A percentile compares a stretch with the other conserved stretches of the same genome.
Evolutionary conservation across 2,113 vertebrate genomes (phyloP).

Genomic region (Apodemus speciosus): DNA sequence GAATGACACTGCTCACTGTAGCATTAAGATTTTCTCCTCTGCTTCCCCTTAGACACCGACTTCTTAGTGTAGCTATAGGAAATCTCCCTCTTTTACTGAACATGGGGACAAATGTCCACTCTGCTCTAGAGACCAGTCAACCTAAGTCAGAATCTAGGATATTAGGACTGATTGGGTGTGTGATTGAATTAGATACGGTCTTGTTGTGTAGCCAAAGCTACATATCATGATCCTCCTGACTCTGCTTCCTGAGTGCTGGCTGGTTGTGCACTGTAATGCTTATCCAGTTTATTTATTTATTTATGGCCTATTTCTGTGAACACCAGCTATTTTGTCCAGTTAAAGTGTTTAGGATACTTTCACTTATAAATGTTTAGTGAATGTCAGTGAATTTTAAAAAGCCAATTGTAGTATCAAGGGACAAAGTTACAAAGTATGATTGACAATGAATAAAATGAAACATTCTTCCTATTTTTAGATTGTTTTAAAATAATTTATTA

Average conservation of each 20-base stretch:
- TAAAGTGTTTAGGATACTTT: background rate
- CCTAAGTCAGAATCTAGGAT: background rate
- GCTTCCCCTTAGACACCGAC: background rate
- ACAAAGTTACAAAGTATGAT: conserved; percentile 80
- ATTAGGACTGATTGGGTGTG: background rate
- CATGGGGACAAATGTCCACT: background rate
- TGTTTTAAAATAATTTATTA: conserved; percentile 88
- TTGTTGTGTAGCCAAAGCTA: background rate
- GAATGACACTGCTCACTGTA: background rate
- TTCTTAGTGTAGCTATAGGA: background rate
- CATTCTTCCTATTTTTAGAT: conserved; percentile 76
- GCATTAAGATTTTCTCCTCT: background rate
- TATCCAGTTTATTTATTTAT: background rate
- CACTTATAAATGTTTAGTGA: conserved; percentile 87
- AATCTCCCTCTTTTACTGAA: background rate
- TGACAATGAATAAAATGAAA: conserved; percentile 80
- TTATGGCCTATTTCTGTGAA: conserved; percentile 1
- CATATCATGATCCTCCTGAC: background rate
- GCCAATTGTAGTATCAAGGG: conserved; percentile 86
- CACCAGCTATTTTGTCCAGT: background rate
- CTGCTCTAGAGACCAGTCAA: background rate
- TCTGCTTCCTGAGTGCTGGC: background rate
- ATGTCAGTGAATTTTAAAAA: conserved; percentile 87
- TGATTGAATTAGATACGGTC: background rate
- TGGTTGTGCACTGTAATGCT: too few species aligned